A percentile compares a stretch with the other conserved stretches of the same genome.
These are phyloP conservation scores for Prietella phreatophila DNA, from an alignment of 2,113 vertebrate species.

Conservation along the genomic window DNA sequence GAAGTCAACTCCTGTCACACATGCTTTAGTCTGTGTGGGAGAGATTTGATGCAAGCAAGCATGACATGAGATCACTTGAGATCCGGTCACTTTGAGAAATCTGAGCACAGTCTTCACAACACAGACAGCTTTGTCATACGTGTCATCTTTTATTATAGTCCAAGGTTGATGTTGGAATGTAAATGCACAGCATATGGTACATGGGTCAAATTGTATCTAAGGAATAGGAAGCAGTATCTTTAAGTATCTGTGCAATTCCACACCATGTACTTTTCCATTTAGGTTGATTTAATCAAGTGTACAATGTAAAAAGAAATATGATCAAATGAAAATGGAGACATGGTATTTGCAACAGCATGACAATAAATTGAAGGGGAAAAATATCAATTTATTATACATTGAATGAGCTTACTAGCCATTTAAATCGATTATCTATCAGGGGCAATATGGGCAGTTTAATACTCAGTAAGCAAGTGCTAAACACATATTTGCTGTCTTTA, in stretches of 20 bases:
- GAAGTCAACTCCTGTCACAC: constrained; percentile 56
- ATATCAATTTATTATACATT: neutral
- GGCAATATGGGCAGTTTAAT: neutral
- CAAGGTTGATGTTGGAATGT: constrained; percentile 4
- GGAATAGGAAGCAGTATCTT: neutral
- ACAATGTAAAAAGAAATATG: constrained; percentile 39
- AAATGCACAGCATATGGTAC: constrained; percentile 14
- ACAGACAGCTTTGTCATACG: constrained; percentile 16
- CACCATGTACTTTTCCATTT: constrained; percentile 42
- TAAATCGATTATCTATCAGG: neutral
- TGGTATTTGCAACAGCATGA: constrained; percentile 64
- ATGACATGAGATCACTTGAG: neutral
- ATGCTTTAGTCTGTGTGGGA: constrained; percentile 48
- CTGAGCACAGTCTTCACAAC: neutral
- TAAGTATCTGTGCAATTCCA: neutral
- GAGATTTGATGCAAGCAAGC: neutral
- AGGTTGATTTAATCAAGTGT: constrained; percentile 42
- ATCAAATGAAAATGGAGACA: constrained; percentile 49
- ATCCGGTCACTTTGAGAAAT: constrained; percentile 5
- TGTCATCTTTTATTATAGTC: neutral
- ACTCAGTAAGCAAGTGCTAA: constrained; percentile 52
- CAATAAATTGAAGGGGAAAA: constrained; percentile 50
- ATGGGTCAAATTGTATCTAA: neutral
- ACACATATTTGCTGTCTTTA: constrained; percentile 50
- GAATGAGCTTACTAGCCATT: neutral